Base-by-base conservation (phyloP, 2,113 vertebrate genomes). In the Chloebia gouldiae region DNA sequence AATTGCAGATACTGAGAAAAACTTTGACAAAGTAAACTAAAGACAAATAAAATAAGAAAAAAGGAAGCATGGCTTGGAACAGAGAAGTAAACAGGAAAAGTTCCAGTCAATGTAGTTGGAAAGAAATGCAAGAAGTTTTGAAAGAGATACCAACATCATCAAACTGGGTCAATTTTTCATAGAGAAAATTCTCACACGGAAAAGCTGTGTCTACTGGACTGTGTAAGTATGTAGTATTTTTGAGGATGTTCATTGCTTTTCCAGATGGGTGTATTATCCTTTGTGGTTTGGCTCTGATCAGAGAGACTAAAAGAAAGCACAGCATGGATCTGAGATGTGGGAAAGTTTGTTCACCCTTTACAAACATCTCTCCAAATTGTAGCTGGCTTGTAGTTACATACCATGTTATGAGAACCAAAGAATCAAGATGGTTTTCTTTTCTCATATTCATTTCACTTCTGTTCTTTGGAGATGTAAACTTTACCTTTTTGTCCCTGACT, bases 251-350 rank as follows among this genome's bases (percentile, higher is more conserved):
- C 28, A 45, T 94, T 89, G 90, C 90, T 88, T 95, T 96, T 92
- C 81, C 94, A 95, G 78, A 93, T 95, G 91, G 64, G 33, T 83
- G 27, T 86, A 63, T 93, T 94, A 66, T 45, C 63, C 75, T 85
- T 92, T 95, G 93, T 95, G 96, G 95, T 96, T 95, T 97, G 90
- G 90, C 95, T 90, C 89, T 61, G 84, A 91, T 73, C 68, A 72
- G 84, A 63, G 86, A 39, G 59, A 85, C 56, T 73, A n/a, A 80
- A 89, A 76, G 69, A 92, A 89, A 77, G 54, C 54, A 57, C 61
- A 89, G 73, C 10, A 4, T 85, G 54, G 69, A 63, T 91, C 44
- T 35, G 64, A 71, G 57, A 82, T 93, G 91, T 95, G 95, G 96
- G 95, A 97, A 95, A 95, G 65, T 93, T 93, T 81, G 37, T 88